These are phyloP conservation scores for Desmodus rotundus DNA, from an alignment of 2,113 vertebrate species.

Conservation along the genomic window DNA sequence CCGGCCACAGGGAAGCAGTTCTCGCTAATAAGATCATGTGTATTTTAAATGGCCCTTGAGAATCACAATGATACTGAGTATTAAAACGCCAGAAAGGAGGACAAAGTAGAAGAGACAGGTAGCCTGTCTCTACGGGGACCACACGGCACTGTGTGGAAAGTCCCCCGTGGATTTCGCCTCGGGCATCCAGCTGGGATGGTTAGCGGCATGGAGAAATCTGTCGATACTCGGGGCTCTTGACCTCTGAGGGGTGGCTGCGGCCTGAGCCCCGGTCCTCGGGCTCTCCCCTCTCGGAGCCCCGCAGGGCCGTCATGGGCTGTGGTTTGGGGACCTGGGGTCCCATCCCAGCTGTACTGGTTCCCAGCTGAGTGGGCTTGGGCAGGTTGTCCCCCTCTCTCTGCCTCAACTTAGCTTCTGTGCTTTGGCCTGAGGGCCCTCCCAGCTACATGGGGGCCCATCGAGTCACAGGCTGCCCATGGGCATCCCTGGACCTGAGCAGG, in stretches of 20 bases:
- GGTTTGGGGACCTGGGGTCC: neutral
- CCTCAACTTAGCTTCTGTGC: neutral
- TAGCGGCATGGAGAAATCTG: neutral
- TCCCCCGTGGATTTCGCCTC: neutral
- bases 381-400: neutral
- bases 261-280: neutral
- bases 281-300: neutral
- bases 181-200: fast-evolving
- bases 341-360: too few relatives aligned
- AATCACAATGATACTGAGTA: neutral
- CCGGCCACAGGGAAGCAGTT: neutral
- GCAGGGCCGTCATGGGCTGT: neutral
- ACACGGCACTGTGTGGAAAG: neutral
- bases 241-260: too few relatives aligned
- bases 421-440: too few relatives aligned
- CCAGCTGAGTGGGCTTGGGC: neutral
- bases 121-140: neutral
- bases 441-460: fast-evolving
- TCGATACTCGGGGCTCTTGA: fast-evolving
- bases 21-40: neutral
- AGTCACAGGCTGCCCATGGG: fast-evolving
- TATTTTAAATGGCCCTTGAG: conserved; percentile 5
- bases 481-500: too few relatives aligned
- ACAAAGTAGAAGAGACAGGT: neutral
- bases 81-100: neutral